Base-by-base conservation (phyloP, 2,797 vertebrate species). In the Chaenodraco wilsoni region DNA sequence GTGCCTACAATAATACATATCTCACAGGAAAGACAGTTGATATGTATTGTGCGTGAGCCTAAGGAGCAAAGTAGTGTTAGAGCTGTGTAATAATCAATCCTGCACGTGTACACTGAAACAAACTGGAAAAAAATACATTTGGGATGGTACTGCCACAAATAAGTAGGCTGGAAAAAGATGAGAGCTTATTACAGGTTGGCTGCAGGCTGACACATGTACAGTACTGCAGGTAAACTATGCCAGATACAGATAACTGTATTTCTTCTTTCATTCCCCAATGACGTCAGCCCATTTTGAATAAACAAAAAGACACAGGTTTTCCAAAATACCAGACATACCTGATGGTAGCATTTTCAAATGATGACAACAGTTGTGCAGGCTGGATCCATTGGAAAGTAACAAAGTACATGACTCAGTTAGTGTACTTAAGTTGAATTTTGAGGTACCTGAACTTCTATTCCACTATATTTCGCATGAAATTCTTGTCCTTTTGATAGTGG, bases 131-230 rank as follows among this genome's bases (percentile, higher is more conserved):
- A 45, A 6, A 54, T 31, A 44, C 2, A 27, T 15, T 33, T 48
- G 31, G 9, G 44, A 46, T 23, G 45, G 27, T 48, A 33, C 15
- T 21, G n/a, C n/a, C 54, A 48, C 15, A 61, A 23, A 48, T 72
- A 16, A 55, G 19, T 16, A 11, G 21, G 21, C 16, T 33, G 45
- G n/a, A 15, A 58, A 12, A 19, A 19, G 31, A 21, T 31, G 5
- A 31, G 21, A 54, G 23, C 41, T 72, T 21, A 14, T 21, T 46
- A 59, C 17, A 40, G 13, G 55, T 3, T 0, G 6, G 17, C 37
- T 72, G 52, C 79, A 79, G 46, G 72, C 64, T 23, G 49, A 54
- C 50, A 74, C 75, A 76, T 15, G 66, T 5, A 62, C 15, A 16
- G 5, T 10, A n/a, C 50, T 65, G 31, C 2, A 27, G 46, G 2